Conservation (phyloP, 2,797 vertebrate genomes). For the Poeciliopsis paucimaculata region DNA sequence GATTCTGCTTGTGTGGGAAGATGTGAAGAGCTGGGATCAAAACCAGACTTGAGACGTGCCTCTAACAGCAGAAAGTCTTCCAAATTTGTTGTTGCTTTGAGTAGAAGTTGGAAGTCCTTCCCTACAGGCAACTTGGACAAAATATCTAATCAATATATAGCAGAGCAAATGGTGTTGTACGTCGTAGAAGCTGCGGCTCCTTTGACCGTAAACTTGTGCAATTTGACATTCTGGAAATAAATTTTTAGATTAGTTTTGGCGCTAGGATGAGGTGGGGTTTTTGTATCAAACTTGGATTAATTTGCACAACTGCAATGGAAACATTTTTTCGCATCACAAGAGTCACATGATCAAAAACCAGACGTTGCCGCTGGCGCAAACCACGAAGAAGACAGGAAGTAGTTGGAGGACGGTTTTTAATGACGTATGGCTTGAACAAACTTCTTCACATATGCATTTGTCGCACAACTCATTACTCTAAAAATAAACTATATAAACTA, state of each 20-base stretch:
- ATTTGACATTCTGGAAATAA: no score
- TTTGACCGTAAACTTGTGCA: no score
- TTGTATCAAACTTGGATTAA: no score
- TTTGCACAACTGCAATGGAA: no score
- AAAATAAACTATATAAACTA: background rate
- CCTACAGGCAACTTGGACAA: background rate
- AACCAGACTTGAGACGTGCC: background rate
- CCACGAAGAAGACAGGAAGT: no score
- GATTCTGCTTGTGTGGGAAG: constrained; percentile 19
- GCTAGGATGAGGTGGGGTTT: no score
- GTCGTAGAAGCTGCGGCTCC: background rate
- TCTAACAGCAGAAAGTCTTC: constrained; percentile 12
- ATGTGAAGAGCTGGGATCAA: constrained; percentile 9
- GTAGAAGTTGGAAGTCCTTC: background rate
- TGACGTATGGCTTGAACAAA: no score
- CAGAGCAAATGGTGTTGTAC: background rate
- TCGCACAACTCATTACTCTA: background rate
- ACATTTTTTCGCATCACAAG: no score
- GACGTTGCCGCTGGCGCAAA: no score
- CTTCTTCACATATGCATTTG: background rate
- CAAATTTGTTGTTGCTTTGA: background rate
- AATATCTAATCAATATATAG: background rate
- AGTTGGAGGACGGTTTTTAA: no score
- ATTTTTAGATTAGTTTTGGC: no score
- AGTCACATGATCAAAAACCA: no score